Conservation (phyloP, 2,888 invertebrate genomes). For the Philereme transversata region DNA sequence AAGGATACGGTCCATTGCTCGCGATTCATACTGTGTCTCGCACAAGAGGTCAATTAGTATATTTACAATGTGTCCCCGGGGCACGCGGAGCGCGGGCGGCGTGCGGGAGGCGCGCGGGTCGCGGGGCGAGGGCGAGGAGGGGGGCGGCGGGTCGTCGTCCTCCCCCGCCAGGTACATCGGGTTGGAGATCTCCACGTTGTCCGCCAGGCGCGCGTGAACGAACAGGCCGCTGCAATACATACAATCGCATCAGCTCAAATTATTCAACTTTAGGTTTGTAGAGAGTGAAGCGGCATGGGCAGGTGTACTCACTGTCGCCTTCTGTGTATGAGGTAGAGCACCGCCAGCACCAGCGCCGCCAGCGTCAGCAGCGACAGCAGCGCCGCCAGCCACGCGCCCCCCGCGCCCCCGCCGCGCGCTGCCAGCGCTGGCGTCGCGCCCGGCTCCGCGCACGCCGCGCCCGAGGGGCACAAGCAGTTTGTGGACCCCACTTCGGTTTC, state of each 20-base stretch:
- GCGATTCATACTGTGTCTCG: no score
- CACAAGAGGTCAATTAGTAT: no score
- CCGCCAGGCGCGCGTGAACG: constrained; percentile 91
- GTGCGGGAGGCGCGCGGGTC: constrained; percentile 29
- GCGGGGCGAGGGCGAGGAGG: constrained; percentile 28
- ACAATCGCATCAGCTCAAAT: background rate
- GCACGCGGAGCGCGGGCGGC: constrained; percentile 19
- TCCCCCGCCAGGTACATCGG: constrained; percentile 92
- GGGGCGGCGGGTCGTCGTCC: constrained; percentile 76
- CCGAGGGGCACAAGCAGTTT: constrained; percentile 66
- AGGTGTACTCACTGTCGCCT: constrained; percentile 62
- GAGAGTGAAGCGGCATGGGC: background rate
- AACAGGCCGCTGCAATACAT: constrained; percentile 84
- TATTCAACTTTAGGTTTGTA: background rate
- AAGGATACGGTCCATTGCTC: no score
- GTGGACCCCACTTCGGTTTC: constrained; percentile 58
- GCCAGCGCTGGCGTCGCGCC: constrained; percentile 45
- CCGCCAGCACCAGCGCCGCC: constrained; percentile 53
- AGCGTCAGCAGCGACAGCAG: constrained; percentile 55
- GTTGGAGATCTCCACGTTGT: constrained; percentile 93
- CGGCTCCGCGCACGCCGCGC: constrained; percentile 50
- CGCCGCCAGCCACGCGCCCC: constrained; percentile 57
- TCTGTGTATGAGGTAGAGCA: constrained; percentile 57
- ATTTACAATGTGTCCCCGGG: no score
- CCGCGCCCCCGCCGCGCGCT: constrained; percentile 44